Evolutionary conservation across 2,797 vertebrate genomes (phyloP), one percentile per base, ranked within the genome.

Genomic region (Cirrhinus mrigala): DNA sequence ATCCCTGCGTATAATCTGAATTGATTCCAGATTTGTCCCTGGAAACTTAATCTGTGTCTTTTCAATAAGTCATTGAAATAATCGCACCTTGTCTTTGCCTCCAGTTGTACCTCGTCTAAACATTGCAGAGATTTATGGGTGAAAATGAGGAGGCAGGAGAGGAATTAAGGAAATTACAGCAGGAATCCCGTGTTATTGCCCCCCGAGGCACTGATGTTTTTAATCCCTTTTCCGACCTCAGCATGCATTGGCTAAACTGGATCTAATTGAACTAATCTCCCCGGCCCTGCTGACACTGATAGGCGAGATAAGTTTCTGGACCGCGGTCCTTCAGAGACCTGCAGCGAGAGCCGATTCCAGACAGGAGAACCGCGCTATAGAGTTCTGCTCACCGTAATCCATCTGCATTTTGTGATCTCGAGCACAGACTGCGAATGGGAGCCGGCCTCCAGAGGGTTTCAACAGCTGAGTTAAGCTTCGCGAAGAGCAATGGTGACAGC

Each of bases 221-320:
- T 78, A 77, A 79, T 66, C 79, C 5, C 44, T 76, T 37, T 24
- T n/a, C 40, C 27, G 52, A 82, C 87, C 89, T 84, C 91, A 93
- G 90, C 86, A 24, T 92, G 92, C 86, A 89, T 90, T 88, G 88
- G 86, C 81, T 89, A 89, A 87, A 86, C 85, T 85, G 77, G 83
- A 90, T 91, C 86, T 94, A 93, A 95, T 92, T 93, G 90, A 91
- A 93, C 90, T 92, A 92, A 95, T 93, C 90, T 90, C 78, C 14
- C 87, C 4, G 22, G 90, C 89, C 88, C 85, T 82, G 88, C 91
- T 91, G 71, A 79, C 91, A 91, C 89, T 91, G 91, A 89, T 85
- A 62, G 84, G 90, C 89, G 82, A 91, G 86, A 73, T 70, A 90
- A 87, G 79, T 89, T 90, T 91, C 89, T 90, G 92, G 92, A 92